These are phyloP conservation scores for Nothobranchius kuhntae DNA, from an alignment of 2,113 vertebrate genomes.

Conservation along the genomic window DNA sequence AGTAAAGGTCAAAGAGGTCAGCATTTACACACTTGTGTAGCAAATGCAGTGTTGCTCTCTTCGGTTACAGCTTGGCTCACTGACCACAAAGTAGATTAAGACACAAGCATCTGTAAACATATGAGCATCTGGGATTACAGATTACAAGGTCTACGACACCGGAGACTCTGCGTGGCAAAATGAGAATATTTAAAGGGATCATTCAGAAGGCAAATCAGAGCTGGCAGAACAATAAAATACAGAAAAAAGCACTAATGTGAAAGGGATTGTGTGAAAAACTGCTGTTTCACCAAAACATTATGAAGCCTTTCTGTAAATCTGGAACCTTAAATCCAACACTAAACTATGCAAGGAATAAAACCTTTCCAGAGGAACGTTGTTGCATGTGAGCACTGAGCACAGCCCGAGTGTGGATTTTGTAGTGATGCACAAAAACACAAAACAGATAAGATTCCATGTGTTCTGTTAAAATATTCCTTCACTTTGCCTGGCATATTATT, in stretches of 20 bases:
- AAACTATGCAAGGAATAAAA: neutral
- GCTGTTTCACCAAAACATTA: neutral
- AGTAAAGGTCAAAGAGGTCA: slow-evolving; percentile 18
- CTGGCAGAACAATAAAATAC: too few species aligned
- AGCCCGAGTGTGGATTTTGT: too few species aligned
- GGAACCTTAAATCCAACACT: too few species aligned
- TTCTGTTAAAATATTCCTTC: neutral
- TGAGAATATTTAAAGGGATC: neutral
- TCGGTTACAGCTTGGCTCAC: slow-evolving; percentile 29
- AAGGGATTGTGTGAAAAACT: neutral
- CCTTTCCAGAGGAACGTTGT: neutral
- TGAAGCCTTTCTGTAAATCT: neutral
- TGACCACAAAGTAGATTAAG: slow-evolving; percentile 32
- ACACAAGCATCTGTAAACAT: slow-evolving; percentile 37
- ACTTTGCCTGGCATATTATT: neutral
- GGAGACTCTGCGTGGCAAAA: slow-evolving; percentile 28
- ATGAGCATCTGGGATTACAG: slow-evolving; percentile 22
- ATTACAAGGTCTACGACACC: slow-evolving; percentile 26
- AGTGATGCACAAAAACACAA: too few species aligned
- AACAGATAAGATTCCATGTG: too few species aligned
- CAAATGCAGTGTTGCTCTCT: slow-evolving; percentile 18
- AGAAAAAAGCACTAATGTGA: too few species aligned
- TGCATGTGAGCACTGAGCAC: neutral
- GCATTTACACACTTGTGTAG: neutral
- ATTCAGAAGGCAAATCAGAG: neutral